A percentile compares a stretch with the other conserved stretches of the same genome.
Evolutionary conservation across 1,140 invertebrate genomes (phyloP).

Genomic region (Metaphire vulgaris): DNA sequence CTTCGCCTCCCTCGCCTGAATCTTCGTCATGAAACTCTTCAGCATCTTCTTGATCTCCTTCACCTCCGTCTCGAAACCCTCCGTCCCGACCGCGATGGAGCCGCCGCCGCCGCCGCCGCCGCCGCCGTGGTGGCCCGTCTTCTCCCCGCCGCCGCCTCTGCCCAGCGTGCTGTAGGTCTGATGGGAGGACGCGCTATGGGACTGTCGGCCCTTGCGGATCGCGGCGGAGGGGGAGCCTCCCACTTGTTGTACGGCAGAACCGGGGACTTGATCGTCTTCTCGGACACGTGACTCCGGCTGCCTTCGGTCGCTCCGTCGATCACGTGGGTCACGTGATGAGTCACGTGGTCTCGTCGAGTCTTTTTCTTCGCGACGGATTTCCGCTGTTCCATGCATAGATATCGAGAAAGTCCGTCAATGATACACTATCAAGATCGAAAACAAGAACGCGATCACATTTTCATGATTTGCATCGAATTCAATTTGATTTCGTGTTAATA

Average conservation of each 20-base stretch:
- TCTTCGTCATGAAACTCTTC: constrained; percentile 35
- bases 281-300: not conserved
- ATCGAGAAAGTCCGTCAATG: constrained; percentile 23
- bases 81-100: no score
- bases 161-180: no score
- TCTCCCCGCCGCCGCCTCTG: no score
- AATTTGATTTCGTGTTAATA: no score
- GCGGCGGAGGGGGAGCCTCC: constrained; percentile 1
- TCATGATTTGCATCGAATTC: no score
- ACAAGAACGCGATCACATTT: no score
- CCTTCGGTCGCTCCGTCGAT: constrained; percentile 11
- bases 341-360: constrained; percentile 15
- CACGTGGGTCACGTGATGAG: constrained; percentile 18
- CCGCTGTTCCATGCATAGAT: constrained; percentile 28
- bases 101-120: no score
- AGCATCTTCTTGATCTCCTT: constrained; percentile 37
- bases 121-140: no score
- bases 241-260: constrained; percentile 30
- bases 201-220: not conserved
- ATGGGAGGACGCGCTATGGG: not conserved
- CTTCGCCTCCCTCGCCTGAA: constrained; percentile 36
- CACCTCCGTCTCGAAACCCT: no score
- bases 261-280: constrained; percentile 25
- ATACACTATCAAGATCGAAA: constrained; percentile 4
- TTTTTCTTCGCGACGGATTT: constrained; percentile 14